Conservation (phyloP, 2,113 vertebrate species). For the Neotragus pygmaeus region DNA sequence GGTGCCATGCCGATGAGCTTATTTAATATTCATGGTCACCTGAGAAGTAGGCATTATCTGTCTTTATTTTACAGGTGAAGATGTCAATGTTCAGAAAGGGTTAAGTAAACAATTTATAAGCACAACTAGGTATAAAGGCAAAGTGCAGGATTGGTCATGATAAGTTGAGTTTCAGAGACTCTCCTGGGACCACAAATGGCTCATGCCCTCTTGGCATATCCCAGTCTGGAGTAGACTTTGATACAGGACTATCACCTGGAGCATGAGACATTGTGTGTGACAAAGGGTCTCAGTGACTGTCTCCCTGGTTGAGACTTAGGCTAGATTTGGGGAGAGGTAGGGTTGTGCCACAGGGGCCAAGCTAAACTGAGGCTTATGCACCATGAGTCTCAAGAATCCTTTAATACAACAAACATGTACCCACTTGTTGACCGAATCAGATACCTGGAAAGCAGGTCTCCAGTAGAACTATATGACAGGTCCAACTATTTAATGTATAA, state of each 20-base stretch:
- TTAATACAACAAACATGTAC: background rate
- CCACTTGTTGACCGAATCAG: background rate
- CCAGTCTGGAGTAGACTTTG: background rate
- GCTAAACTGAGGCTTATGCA: background rate
- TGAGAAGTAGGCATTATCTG: background rate
- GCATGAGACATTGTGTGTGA: background rate
- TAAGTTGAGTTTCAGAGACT: background rate
- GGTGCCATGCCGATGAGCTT: background rate
- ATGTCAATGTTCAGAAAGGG: background rate
- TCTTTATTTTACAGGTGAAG: background rate
- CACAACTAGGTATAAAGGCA: background rate
- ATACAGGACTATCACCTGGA: background rate
- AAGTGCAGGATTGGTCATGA: background rate
- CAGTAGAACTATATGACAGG: background rate
- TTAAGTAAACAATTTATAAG: background rate
- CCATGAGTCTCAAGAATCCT: background rate
- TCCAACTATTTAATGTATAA: background rate
- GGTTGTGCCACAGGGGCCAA: background rate
- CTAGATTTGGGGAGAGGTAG: background rate
- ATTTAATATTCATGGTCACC: background rate
- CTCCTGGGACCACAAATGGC: background rate
- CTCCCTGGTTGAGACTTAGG: background rate
- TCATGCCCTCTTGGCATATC: background rate
- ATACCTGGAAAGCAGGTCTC: background rate
- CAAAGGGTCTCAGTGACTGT: background rate